Evolutionary conservation across 1,140 invertebrate species (phyloP).

Genomic region (Drosophila melanogaster): Release_6_plus_ISO1_MT NT_037436.4:6016501-6017000

Average conservation of each 20-base stretch:
- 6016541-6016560: slow-evolving; percentile 81
- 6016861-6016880: slow-evolving; percentile 71
- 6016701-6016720: too few species aligned
- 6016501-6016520: background rate
- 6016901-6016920: slow-evolving; percentile 49
- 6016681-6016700: too few species aligned
- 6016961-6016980: slow-evolving; percentile 21
- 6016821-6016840: slow-evolving; percentile 9
- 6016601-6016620: slow-evolving; percentile 1
- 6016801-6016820: background rate
- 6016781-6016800: too few species aligned
- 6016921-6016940: slow-evolving; percentile 50
- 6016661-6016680: too few species aligned
- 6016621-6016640: background rate
- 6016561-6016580: slow-evolving; percentile 38
- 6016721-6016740: too few species aligned
- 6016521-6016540: slow-evolving; percentile 79
- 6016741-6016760: background rate
- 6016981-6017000: slow-evolving; percentile 17
- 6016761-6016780: too few species aligned
- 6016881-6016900: slow-evolving; percentile 29
- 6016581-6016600: slow-evolving; percentile 25
- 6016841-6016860: slow-evolving; percentile 56
- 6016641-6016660: too few species aligned
- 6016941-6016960: slow-evolving; percentile 40